Evolutionary conservation across 2,888 invertebrate species (phyloP).

Genomic region (Clistopyga incitator): DNA sequence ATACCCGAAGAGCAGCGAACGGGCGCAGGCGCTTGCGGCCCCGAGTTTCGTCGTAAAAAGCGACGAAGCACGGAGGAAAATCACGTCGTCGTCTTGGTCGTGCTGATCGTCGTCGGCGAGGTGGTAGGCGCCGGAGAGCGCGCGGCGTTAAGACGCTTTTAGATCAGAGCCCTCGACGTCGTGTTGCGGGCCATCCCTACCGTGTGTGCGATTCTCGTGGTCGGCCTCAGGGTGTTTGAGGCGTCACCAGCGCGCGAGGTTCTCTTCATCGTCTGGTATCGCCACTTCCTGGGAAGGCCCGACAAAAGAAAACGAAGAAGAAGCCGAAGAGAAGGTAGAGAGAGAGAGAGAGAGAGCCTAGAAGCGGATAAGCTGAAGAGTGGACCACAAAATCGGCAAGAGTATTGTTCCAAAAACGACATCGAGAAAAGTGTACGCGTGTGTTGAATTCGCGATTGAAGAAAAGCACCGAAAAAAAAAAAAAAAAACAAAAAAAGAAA

Average conservation of each 20-base stretch:
- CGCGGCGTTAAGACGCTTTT: conserved; percentile 71
- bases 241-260: conserved; percentile 37
- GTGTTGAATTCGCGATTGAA: conserved; percentile 14
- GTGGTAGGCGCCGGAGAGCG: conserved; percentile 69
- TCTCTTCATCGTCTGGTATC: conserved; percentile 29
- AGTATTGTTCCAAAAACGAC: background rate
- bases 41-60: conserved; percentile 63
- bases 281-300: conserved; percentile 23
- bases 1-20: conserved; percentile 52
- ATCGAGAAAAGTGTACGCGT: conserved; percentile 13
- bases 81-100: conserved; percentile 67
- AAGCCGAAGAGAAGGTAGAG: conserved; percentile 20
- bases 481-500: conserved; percentile 40
- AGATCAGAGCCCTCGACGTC: conserved; percentile 70
- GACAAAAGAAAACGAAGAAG: conserved; percentile 27
- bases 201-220: conserved; percentile 53
- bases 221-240: conserved; percentile 34
- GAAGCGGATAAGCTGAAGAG: background rate
- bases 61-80: conserved; percentile 54
- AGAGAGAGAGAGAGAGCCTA: no score
- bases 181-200: conserved; percentile 54
- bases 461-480: conserved; percentile 47
- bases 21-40: conserved; percentile 64
- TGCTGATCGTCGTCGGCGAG: conserved; percentile 65
- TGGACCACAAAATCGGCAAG: background rate